phyloP scores from a whole-genome alignment of 2,888 invertebrate species.

The Andrena flavipes region DNA sequence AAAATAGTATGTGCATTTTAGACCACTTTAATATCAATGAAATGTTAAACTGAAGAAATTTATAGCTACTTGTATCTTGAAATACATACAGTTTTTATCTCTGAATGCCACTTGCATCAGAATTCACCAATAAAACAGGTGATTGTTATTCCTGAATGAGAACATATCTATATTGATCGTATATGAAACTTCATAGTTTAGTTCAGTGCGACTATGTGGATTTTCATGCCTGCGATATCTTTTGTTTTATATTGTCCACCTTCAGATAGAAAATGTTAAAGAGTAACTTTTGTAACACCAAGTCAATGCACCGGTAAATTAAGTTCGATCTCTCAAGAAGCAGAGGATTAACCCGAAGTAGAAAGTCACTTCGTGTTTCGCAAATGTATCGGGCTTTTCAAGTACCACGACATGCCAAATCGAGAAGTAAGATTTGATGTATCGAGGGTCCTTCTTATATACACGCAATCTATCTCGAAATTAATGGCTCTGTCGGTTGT shows the following conservation, averaged over 20 bases:
- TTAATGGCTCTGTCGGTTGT: conserved; percentile 11
- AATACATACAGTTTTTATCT: background rate
- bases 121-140: too few relatives aligned
- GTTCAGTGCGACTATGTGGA: too few relatives aligned
- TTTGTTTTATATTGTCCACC: too few relatives aligned
- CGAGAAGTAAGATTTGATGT: background rate
- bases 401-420: background rate
- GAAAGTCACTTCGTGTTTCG: conserved; percentile 37
- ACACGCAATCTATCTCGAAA: conserved; percentile 10
- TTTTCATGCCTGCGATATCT: too few relatives aligned
- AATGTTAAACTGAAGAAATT: background rate
- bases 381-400: conserved; percentile 19
- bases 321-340: background rate
- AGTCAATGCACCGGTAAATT: background rate
- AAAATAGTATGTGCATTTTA: background rate
- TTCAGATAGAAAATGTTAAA: too few relatives aligned
- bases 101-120: too few relatives aligned
- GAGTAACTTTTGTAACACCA: background rate
- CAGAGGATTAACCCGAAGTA: background rate
- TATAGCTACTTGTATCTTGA: background rate
- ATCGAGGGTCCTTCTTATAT: background rate
- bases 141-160: too few relatives aligned
- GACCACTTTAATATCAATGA: background rate
- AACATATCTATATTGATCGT: too few relatives aligned
- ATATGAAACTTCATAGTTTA: too few relatives aligned